These are phyloP conservation scores for Phania funesta DNA, from an alignment of 2,888 invertebrate species.

Conservation along the genomic window DNA sequence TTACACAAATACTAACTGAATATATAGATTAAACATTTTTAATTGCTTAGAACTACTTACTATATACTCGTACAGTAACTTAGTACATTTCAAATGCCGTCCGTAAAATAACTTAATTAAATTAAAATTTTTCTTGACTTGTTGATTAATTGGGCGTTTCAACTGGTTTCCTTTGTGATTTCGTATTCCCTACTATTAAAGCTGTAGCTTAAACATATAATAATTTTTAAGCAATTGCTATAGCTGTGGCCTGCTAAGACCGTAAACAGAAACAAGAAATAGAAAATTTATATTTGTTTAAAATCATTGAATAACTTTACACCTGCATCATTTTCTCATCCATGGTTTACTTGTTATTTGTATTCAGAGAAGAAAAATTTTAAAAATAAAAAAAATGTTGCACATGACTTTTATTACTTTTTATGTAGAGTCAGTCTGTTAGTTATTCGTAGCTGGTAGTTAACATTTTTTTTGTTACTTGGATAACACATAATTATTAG, in stretches of 20 bases:
- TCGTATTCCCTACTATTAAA: conserved; percentile 13
- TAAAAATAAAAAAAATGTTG: conserved; percentile 18
- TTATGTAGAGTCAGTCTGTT: neutral
- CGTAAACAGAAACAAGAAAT: conserved; percentile 4
- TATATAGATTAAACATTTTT: neutral
- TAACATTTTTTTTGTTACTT: neutral
- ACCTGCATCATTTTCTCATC: conserved; percentile 63
- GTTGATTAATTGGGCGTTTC: conserved; percentile 49
- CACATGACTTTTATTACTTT: conserved; percentile 55
- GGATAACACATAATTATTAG: conserved; percentile 45
- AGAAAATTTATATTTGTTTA: conserved; percentile 28
- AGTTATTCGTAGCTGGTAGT: conserved; percentile 6
- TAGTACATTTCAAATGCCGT: neutral
- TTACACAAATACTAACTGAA: no score
- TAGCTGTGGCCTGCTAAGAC: neutral
- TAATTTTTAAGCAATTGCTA: neutral
- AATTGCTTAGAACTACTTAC: neutral
- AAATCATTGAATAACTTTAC: conserved; percentile 47
- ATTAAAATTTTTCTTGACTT: conserved; percentile 23
- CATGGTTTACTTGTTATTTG: conserved; percentile 17
- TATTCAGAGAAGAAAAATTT: conserved; percentile 14
- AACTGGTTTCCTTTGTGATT: conserved; percentile 36
- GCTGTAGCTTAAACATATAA: neutral
- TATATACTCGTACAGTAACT: no score
- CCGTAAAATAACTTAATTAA: conserved; percentile 29